phyloP scores from a whole-genome alignment of 2,888 invertebrate genomes.

The Notodonta ziczac region DNA sequence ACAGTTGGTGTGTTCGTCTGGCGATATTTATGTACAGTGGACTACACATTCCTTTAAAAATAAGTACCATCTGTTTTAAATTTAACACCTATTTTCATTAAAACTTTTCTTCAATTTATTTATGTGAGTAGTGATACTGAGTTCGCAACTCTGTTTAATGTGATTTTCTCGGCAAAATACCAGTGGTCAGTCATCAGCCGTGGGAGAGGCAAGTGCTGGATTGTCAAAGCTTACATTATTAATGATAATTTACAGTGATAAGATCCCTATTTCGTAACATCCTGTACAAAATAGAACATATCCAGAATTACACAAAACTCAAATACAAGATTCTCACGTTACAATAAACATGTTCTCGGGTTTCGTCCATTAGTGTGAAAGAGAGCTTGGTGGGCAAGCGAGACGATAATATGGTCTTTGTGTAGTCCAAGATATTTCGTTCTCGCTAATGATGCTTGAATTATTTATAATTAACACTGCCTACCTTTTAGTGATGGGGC shows the following conservation, averaged over 20 bases:
- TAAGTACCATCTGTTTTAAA: too few species aligned
- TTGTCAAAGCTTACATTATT: too few species aligned
- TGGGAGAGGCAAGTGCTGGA: too few species aligned
- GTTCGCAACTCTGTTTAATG: too few species aligned
- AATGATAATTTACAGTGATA: background rate
- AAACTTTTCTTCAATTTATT: too few species aligned
- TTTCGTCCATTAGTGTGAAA: conserved; percentile 22
- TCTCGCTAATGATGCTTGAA: conserved; percentile 61
- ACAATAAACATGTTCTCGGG: conserved; percentile 49
- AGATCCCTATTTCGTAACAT: conserved; percentile 11
- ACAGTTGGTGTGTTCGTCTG: too few species aligned
- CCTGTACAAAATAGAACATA: conserved; percentile 31
- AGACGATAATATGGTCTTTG: conserved; percentile 35
- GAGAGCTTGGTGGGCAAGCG: conserved; percentile 34
- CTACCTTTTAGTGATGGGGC: conserved; percentile 36
- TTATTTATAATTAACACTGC: conserved; percentile 53
- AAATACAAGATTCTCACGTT: conserved; percentile 47
- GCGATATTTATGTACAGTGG: too few species aligned
- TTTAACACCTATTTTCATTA: too few species aligned
- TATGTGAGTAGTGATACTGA: too few species aligned
- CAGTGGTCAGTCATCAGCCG: too few species aligned
- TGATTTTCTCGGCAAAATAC: too few species aligned
- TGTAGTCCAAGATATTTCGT: conserved; percentile 43
- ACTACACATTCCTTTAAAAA: too few species aligned
- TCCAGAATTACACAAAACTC: conserved; percentile 35